Percentiles rank a stretch among this genome's conserved stretches.
These are phyloP conservation scores for Nesogale talazaci DNA, from an alignment of 2,113 vertebrate species.

Conservation along the genomic window DNA sequence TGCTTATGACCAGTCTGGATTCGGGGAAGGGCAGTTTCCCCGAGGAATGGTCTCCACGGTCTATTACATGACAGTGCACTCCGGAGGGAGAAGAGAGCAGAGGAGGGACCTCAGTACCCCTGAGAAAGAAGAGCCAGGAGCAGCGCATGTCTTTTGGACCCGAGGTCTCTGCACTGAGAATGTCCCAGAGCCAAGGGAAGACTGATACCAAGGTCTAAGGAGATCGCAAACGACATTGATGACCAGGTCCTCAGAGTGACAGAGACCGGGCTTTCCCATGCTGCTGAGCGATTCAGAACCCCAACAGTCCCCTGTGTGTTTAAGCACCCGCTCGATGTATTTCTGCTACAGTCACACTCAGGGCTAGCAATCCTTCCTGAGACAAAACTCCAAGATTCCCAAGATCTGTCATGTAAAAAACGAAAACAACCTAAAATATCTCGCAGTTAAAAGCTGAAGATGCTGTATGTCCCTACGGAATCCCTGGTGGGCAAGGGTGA, in stretches of 20 bases:
- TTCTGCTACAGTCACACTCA: neutral
- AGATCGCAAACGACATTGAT: neutral
- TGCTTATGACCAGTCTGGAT: neutral
- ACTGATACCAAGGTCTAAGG: neutral
- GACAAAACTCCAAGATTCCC: neutral
- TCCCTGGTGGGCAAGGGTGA: too few species aligned
- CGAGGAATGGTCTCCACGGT: neutral
- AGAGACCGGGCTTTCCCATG: neutral
- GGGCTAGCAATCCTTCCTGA: neutral
- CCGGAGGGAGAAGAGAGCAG: neutral
- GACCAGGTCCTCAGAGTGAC: neutral
- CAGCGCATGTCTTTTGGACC: too few species aligned
- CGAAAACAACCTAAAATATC: neutral
- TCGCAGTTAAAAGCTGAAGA: neutral
- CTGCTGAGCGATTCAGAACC: neutral
- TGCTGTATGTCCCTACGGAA: neutral
- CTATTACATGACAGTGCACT: neutral
- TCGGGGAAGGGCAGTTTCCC: neutral
- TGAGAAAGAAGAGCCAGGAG: neutral
- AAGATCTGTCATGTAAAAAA: neutral
- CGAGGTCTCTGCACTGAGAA: too few species aligned
- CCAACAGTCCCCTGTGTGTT: neutral
- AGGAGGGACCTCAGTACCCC: neutral
- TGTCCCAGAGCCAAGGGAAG: neutral
- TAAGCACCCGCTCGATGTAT: neutral